Evolutionary conservation across 37 sponge, comb jelly and placozoan species (phyloP), one percentile per base, ranked within the genome.

Genomic region (Amphimedon queenslandica): DNA sequence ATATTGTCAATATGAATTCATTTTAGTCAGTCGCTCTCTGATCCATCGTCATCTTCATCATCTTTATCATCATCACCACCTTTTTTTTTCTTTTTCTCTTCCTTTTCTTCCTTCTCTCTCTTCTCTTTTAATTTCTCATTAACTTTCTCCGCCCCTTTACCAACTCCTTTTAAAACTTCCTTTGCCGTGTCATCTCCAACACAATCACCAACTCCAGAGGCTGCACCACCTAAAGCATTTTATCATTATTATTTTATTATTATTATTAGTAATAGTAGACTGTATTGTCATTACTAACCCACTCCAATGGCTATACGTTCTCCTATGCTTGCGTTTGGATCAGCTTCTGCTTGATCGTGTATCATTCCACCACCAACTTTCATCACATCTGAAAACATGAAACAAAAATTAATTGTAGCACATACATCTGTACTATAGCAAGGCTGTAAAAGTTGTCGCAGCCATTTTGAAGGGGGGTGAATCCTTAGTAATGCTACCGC

Each of bases 261-360:
- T n/a, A n/a, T n/a, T n/a, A n/a, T n/a, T n/a, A n/a, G n/a, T n/a
- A n/a, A n/a, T n/a, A n/a, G n/a, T n/a, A n/a, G n/a, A n/a, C n/a
- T n/a, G n/a, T n/a, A n/a, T n/a, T n/a, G n/a, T n/a, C n/a, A n/a
- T n/a, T n/a, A 35, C 75, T 55, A 55, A 77, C 84, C 84, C 4
- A 84, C 72, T 33, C 73, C 84, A 5, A 84, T 40, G 35, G 67
- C 67, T 65, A 57, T 66, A 56, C 84, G 63, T 28, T 84, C 42
- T 57, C 72, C 71, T 25, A 84, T 0, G 34, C 39, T 77, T 0
- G 72, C 35, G 43, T 77, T 73, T 11, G 57, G 34, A 56, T 84
- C 84, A 56, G 78, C 84, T 55, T 77, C 73, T 34, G 69, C 78
- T 55, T 84, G 78, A 40, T 84, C 84, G 0, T 70, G 55, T 2